phyloP scores from a whole-genome alignment of 2,888 invertebrate genomes.

The Pecten maximus region DNA sequence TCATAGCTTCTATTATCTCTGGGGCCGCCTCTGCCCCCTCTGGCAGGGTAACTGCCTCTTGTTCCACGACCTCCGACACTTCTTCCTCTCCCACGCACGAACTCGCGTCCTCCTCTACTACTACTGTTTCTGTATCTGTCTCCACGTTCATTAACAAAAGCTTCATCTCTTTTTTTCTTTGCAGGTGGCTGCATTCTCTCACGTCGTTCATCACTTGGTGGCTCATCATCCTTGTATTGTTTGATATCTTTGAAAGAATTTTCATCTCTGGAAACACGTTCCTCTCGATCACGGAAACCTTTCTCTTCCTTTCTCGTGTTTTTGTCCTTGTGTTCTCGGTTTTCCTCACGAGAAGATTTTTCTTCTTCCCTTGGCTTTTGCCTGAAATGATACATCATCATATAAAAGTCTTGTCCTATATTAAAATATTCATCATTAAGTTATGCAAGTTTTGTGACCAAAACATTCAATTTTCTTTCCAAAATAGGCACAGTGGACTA shows the following conservation, averaged over 20 bases:
- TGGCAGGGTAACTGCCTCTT: slow-evolving; percentile 72
- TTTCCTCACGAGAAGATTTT: slow-evolving; percentile 50
- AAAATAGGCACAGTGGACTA: too few relatives aligned
- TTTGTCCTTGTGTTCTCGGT: slow-evolving; percentile 55
- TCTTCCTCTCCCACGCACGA: slow-evolving; percentile 78
- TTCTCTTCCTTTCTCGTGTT: slow-evolving; percentile 46
- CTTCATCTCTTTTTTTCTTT: slow-evolving; percentile 76
- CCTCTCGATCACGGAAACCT: slow-evolving; percentile 51
- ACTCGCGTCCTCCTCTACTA: slow-evolving; percentile 73
- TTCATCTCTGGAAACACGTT: slow-evolving; percentile 44
- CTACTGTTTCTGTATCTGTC: slow-evolving; percentile 57
- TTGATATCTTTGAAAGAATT: slow-evolving; percentile 40
- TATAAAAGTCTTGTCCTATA: too few relatives aligned
- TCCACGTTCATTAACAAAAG: slow-evolving; percentile 54
- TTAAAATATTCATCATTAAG: too few relatives aligned
- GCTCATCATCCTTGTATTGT: slow-evolving; percentile 42
- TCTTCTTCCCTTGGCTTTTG: slow-evolving; percentile 50
- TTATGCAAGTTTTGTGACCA: too few relatives aligned
- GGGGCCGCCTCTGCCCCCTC: slow-evolving; percentile 58
- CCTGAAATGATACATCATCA: slow-evolving; percentile 27
- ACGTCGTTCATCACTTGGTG: slow-evolving; percentile 45
- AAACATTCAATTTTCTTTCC: too few relatives aligned
- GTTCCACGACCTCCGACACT: slow-evolving; percentile 59
- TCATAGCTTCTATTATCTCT: slow-evolving; percentile 58
- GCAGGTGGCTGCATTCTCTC: slow-evolving; percentile 71